phyloP scores from a whole-genome alignment of 64 coral and sea anemone species.

The Montipora sp. region DNA sequence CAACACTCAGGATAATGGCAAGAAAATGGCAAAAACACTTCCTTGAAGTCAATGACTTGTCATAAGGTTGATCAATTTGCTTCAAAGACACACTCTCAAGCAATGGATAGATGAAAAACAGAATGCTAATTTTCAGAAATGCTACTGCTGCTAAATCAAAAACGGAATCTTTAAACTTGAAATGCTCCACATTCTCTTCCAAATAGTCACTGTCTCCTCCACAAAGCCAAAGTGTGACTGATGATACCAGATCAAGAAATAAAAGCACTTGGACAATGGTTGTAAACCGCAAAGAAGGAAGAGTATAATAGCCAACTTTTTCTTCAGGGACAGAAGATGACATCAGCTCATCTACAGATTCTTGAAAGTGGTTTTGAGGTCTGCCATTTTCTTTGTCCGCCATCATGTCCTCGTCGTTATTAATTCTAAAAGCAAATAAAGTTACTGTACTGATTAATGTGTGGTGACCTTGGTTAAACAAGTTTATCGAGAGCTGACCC shows the following conservation, averaged over 20 bases:
- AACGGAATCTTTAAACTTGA: constrained; percentile 72
- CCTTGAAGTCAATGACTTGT: constrained; percentile 34
- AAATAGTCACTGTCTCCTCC: constrained; percentile 72
- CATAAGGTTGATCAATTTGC: constrained; percentile 79
- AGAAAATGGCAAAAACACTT: constrained; percentile 70
- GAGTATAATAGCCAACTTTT: constrained; percentile 61
- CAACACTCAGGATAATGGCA: constrained; percentile 72
- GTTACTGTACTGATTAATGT: not conserved
- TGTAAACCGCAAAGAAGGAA: constrained; percentile 71
- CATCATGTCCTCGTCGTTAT: not conserved
- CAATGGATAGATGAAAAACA: constrained; percentile 72
- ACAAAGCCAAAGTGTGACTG: constrained; percentile 80
- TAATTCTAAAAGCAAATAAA: not conserved
- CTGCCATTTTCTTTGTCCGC: not conserved
- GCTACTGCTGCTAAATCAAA: constrained; percentile 83
- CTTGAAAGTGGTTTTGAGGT: not conserved
- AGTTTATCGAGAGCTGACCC: too few species aligned
- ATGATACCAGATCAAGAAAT: constrained; percentile 66
- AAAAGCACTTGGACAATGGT: constrained; percentile 70
- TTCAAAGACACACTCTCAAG: constrained; percentile 67
- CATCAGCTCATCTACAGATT: not conserved
- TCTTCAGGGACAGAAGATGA: not conserved
- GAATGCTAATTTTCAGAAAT: constrained; percentile 70
- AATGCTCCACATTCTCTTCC: constrained; percentile 67
- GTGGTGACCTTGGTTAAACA: not conserved